phyloP scores from a whole-genome alignment of 2,113 vertebrate species.

The Ochotona curzoniae region DNA sequence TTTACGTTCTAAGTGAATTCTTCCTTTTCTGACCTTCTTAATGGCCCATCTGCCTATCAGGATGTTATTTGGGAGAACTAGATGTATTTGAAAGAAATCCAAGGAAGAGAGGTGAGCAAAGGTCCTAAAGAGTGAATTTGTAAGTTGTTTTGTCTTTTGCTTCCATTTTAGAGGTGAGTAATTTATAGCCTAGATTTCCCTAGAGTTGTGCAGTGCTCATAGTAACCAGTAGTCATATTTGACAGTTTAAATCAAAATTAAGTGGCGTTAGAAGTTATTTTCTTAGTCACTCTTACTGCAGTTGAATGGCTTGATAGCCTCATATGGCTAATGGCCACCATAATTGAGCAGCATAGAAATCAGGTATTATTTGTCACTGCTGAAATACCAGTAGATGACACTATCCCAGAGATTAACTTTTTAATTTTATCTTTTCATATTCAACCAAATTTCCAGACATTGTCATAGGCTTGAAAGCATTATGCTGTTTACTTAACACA shows the following conservation, averaged over 20 bases:
- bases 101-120: not conserved
- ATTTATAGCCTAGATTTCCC: not conserved
- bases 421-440: conserved; percentile 48
- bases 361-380: not conserved
- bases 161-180: not conserved
- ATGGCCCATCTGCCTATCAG: not conserved
- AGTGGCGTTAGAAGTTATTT: not conserved
- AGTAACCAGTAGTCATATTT: not conserved
- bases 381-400: not conserved
- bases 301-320: not conserved
- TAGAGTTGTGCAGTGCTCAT: not conserved
- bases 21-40: not conserved
- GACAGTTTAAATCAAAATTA: not conserved
- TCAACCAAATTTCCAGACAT: not conserved
- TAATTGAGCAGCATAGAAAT: not conserved
- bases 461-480: not conserved
- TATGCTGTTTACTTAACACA: not conserved
- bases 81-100: not conserved
- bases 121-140: not conserved
- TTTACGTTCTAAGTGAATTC: not conserved
- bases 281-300: not conserved
- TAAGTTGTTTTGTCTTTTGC: too few species aligned
- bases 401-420: not conserved
- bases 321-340: not conserved
- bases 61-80: not conserved